These are phyloP conservation scores for Eulimnadia texana DNA, from an alignment of 1,140 invertebrate species.

Conservation along the genomic window DNA sequence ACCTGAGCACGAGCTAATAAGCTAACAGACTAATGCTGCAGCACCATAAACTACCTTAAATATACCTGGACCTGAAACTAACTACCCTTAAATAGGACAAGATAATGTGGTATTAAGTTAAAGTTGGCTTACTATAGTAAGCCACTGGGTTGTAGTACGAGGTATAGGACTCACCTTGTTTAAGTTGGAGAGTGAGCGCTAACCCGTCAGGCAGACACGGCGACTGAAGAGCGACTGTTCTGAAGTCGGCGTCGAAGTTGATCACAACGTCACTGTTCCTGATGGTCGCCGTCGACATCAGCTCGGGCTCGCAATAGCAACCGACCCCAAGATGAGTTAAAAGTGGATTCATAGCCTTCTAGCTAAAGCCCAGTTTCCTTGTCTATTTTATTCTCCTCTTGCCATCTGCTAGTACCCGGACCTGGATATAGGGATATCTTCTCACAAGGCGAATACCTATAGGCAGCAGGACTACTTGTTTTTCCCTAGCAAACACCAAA, in stretches of 20 bases:
- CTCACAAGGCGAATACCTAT: too few relatives aligned
- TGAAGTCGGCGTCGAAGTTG: constrained; percentile 3
- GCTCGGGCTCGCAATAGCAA: background rate
- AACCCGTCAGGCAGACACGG: constrained; percentile 12
- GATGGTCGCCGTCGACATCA: background rate
- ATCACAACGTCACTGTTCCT: background rate
- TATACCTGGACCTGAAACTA: too few relatives aligned
- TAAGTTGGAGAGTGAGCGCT: constrained; percentile 4
- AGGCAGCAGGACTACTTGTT: background rate
- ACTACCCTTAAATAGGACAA: too few relatives aligned
- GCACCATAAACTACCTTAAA: too few relatives aligned
- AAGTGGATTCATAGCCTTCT: background rate
- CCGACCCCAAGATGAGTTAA: background rate
- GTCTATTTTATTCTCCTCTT: background rate
- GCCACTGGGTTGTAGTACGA: too few relatives aligned
- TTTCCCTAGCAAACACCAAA: background rate
- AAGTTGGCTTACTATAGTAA: too few relatives aligned
- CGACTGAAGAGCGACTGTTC: constrained; percentile 14
- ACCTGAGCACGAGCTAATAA: too few relatives aligned
- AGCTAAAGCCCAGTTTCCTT: background rate
- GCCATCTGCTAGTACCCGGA: background rate
- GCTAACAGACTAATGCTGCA: too few relatives aligned
- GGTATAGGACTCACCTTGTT: constrained; percentile 8
- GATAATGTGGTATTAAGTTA: too few relatives aligned
- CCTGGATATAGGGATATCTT: background rate